phyloP scores from a whole-genome alignment of 2,797 vertebrate species.

The Euphonia xanthogaster region DNA sequence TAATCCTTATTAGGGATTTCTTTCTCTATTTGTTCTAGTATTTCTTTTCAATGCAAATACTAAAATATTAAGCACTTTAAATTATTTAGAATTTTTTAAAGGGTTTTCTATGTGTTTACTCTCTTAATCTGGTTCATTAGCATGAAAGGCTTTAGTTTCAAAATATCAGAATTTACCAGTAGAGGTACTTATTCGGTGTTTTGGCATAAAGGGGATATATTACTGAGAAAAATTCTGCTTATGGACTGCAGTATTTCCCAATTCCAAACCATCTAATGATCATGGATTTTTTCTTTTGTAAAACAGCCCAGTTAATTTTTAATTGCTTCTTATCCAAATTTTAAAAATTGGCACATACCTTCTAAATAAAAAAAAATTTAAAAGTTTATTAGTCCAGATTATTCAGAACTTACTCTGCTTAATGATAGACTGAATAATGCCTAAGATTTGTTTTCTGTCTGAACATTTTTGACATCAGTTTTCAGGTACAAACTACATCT shows the following conservation, averaged over 20 bases:
- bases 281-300: background rate
- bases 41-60: background rate
- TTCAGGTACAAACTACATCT: background rate
- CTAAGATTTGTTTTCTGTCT: background rate
- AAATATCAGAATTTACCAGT: background rate
- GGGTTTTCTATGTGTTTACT: rapidly evolving
- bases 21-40: background rate
- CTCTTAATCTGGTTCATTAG: background rate
- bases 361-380: background rate
- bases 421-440: background rate
- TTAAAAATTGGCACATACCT: background rate
- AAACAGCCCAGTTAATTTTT: background rate
- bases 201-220: background rate
- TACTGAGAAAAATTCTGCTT: background rate
- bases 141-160: background rate
- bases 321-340: background rate
- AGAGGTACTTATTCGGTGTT: background rate
- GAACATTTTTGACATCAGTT: background rate
- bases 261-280: background rate
- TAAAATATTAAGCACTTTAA: background rate
- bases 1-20: rapidly evolving
- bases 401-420: rapidly evolving
- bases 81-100: background rate
- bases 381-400: background rate
- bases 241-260: background rate